Conservation (phyloP, 2,113 vertebrate genomes). For the Pyrgilauda ruficollis region DNA sequence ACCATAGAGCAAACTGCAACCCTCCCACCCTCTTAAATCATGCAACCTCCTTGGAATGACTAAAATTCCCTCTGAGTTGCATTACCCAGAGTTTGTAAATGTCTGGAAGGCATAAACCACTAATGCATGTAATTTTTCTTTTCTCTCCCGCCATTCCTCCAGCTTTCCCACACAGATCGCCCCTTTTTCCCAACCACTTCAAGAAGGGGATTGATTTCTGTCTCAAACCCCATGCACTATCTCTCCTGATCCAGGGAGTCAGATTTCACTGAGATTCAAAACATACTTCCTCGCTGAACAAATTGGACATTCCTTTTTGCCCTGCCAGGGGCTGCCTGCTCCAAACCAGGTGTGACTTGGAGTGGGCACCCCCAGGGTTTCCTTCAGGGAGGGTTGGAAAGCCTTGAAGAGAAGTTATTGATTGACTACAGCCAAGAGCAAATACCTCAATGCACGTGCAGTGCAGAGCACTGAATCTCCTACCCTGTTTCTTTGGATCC, state of each 20-base stretch:
- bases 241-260: constrained; percentile 6
- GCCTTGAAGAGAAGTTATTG: neutral
- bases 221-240: neutral
- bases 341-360: neutral
- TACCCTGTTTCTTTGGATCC: neutral
- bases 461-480: neutral
- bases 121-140: constrained; percentile 49
- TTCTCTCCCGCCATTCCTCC: neutral
- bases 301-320: neutral
- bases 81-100: constrained; percentile 39
- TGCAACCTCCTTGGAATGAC: neutral
- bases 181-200: constrained; percentile 21
- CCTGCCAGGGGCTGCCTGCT: neutral
- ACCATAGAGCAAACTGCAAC: constrained; percentile 19
- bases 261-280: constrained; percentile 5
- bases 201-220: neutral
- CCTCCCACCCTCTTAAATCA: constrained; percentile 41
- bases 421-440: neutral
- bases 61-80: constrained; percentile 35
- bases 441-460: accelerated
- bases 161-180: constrained; percentile 52
- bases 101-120: constrained; percentile 54
- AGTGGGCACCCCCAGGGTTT: neutral
- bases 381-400: neutral
- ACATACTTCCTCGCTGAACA: neutral